A percentile compares a stretch with the other conserved stretches of the same genome.
Conservation (phyloP, 2,888 invertebrate genomes). For the Meiosimyza decipiens region DNA sequence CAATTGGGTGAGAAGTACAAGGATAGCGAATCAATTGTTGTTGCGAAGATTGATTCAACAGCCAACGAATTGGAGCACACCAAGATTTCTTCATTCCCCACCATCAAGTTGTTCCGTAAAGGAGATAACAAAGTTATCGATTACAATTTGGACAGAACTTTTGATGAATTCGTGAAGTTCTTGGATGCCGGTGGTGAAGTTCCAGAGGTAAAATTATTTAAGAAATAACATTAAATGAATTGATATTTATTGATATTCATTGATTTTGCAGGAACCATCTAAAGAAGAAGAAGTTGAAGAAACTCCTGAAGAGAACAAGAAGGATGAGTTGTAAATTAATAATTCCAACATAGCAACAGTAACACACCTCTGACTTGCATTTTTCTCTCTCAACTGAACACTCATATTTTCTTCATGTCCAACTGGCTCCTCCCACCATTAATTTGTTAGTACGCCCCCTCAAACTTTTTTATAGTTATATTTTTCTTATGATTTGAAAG, state of each 20-base stretch:
- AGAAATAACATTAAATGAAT: neutral
- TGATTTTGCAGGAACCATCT: constrained; percentile 31
- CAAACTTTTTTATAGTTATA: constrained; percentile 44
- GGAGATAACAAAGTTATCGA: constrained; percentile 88
- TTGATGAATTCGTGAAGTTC: constrained; percentile 93
- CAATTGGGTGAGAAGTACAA: constrained; percentile 94
- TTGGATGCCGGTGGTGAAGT: constrained; percentile 90
- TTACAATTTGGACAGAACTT: constrained; percentile 94
- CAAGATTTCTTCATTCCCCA: constrained; percentile 94
- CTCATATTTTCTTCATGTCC: constrained; percentile 23
- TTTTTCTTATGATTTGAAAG: constrained; percentile 19
- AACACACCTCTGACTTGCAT: constrained; percentile 28
- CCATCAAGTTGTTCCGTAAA: constrained; percentile 94
- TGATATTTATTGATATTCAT: neutral
- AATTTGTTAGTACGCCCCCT: neutral
- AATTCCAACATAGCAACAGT: constrained; percentile 23
- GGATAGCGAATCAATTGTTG: constrained; percentile 82
- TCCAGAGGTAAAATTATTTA: constrained; percentile 69
- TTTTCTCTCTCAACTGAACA: constrained; percentile 28
- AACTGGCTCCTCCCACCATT: neutral
- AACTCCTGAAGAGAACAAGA: constrained; percentile 59
- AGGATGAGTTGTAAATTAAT: constrained; percentile 66
- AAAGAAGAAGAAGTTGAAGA: constrained; percentile 60
- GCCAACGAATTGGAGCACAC: constrained; percentile 97
- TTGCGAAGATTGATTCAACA: constrained; percentile 99